These are phyloP conservation scores for Lepetodrilus schrolli DNA, from an alignment of 2,888 invertebrate species.

Conservation along the genomic window DNA sequence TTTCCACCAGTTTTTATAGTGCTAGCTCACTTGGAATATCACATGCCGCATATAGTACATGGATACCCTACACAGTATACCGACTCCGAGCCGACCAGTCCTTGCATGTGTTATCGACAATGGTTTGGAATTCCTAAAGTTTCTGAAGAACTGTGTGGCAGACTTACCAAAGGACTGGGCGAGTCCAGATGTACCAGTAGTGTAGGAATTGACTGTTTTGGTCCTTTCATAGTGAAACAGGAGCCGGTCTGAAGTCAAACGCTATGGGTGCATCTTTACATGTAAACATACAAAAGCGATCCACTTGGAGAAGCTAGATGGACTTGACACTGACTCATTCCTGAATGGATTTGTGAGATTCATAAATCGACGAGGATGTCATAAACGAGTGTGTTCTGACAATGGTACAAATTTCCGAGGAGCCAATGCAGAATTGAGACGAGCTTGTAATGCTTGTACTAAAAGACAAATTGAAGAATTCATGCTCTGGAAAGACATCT, in stretches of 20 bases:
- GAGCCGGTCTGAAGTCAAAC: constrained; percentile 51
- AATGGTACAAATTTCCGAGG: neutral
- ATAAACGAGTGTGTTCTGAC: neutral
- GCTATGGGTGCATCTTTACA: constrained; percentile 53
- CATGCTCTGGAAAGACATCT: neutral
- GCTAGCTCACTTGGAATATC: too few relatives aligned
- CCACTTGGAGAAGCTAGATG: constrained; percentile 51
- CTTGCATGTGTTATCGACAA: too few relatives aligned
- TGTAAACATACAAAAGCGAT: constrained; percentile 50
- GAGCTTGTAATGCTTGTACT: neutral
- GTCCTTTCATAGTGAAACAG: constrained; percentile 49
- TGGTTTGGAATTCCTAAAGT: too few relatives aligned
- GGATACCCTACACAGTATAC: too few relatives aligned
- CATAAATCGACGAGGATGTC: constrained; percentile 43
- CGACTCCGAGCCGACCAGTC: too few relatives aligned
- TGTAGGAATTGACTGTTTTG: constrained; percentile 54
- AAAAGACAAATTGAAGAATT: neutral
- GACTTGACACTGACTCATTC: constrained; percentile 51
- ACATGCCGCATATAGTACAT: too few relatives aligned
- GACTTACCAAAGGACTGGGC: neutral
- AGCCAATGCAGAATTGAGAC: neutral
- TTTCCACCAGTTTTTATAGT: too few relatives aligned
- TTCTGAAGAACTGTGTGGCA: too few relatives aligned
- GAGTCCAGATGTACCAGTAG: neutral
- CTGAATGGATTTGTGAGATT: constrained; percentile 50